Percentiles rank a stretch among this genome's conserved stretches.
Evolutionary conservation across 2,888 invertebrate genomes (phyloP).

Genomic region (Imbricaverruca yamaguchii): DNA sequence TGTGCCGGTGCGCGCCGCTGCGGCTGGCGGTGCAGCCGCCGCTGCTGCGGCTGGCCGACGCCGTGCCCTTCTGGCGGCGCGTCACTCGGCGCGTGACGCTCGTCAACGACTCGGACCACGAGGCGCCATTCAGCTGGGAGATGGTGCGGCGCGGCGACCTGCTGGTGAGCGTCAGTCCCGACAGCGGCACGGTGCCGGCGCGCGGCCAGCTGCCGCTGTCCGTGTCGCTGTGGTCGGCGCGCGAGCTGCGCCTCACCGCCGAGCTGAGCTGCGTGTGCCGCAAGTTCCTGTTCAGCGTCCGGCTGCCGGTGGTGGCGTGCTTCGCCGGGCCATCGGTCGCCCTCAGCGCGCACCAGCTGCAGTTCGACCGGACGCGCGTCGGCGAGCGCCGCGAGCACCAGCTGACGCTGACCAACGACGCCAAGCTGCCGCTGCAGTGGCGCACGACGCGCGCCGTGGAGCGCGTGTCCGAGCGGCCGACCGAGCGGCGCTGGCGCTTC

Average conservation of each 20-base stretch:
- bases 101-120: conserved; percentile 10
- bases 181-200: conserved; percentile 48
- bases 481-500: conserved; percentile 50
- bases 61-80: conserved; percentile 8
- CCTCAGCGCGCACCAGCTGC: background rate
- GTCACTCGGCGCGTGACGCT: background rate
- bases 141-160: conserved; percentile 44
- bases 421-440: conserved; percentile 20
- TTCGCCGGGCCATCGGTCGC: conserved; percentile 23
- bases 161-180: conserved; percentile 48
- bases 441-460: conserved; percentile 25
- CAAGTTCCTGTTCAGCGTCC: background rate
- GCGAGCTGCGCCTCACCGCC: conserved; percentile 6
- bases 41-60: conserved; percentile 5
- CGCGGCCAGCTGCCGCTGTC: conserved; percentile 42
- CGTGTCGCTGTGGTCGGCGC: conserved; percentile 15
- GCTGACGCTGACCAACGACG: conserved; percentile 1
- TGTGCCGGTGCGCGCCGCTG: conserved; percentile 10
- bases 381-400: background rate
- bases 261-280: conserved; percentile 11
- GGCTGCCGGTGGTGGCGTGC: conserved; percentile 12
- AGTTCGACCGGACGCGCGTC: conserved; percentile 16
- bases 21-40: conserved; percentile 13
- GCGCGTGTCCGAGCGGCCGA: conserved; percentile 20
- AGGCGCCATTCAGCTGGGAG: background rate